Evolutionary conservation across 1,140 invertebrate genomes (phyloP).

Genomic region (Hycleus phaleratus): DNA sequence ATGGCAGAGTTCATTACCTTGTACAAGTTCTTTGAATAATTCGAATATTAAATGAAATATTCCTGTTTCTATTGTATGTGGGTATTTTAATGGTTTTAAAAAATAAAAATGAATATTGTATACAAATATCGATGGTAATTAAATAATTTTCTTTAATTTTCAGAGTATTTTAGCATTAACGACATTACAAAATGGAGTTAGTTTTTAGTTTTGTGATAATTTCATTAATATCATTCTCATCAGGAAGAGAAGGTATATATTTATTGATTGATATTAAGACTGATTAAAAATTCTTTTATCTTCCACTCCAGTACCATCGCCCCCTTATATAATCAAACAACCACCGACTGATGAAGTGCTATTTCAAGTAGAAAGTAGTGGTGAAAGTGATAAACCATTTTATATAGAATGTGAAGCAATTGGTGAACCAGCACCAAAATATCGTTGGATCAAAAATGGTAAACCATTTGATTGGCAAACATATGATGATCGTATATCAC

Average conservation of each 20-base stretch:
- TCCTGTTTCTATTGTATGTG: background rate
- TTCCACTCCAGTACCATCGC: slow-evolving; percentile 65
- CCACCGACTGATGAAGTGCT: slow-evolving; percentile 82
- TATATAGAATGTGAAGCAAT: slow-evolving; percentile 91
- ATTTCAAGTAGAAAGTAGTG: slow-evolving; percentile 77
- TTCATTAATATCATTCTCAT: slow-evolving; percentile 7
- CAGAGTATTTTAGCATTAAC: background rate
- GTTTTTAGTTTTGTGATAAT: slow-evolving; percentile 6
- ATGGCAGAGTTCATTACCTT: too few species aligned
- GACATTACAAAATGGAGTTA: slow-evolving; percentile 8
- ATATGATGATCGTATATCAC: slow-evolving; percentile 88
- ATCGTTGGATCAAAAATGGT: slow-evolving; percentile 90
- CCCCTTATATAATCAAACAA: slow-evolving; percentile 79
- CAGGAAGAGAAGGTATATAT: slow-evolving; percentile 9
- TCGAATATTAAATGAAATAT: too few species aligned
- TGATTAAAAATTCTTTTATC: background rate
- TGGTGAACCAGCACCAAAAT: slow-evolving; percentile 76
- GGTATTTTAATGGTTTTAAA: background rate
- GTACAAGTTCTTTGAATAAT: too few species aligned
- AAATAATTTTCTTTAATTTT: slow-evolving; percentile 1
- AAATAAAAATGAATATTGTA: background rate
- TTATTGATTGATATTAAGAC: background rate
- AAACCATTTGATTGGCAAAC: slow-evolving; percentile 82
- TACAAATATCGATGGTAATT: background rate
- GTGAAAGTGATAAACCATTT: slow-evolving; percentile 87